Base-by-base conservation (phyloP, 2,113 vertebrate species). In the Erinaceus europaeus region DNA sequence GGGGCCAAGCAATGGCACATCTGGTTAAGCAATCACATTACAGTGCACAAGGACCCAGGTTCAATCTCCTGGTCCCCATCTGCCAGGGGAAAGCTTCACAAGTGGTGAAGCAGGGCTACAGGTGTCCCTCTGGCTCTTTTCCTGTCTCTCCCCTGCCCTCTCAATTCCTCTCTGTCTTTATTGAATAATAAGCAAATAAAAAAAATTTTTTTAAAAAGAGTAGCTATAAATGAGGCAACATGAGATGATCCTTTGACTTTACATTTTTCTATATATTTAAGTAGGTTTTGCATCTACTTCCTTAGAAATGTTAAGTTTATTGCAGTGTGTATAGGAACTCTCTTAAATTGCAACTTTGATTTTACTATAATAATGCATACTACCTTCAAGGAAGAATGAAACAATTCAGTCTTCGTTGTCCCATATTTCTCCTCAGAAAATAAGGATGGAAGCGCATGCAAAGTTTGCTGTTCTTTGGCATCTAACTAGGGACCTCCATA, bases 381-480 rank as follows among this genome's bases (percentile, higher is more conserved):
- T 85, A 48, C 90, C 25, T 89, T 91, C 25, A 77, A 18, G 74
- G 72, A 9, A 44, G 15, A 94, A 50, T 84, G 81, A 11, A 64
- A n/a, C 90, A 87, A 68, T 48, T 53, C 91, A 27, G 82, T n/a
- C n/a, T n/a, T n/a, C n/a, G n/a, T n/a, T 89, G 38, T 96, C 72
- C 75, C 75, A 17, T 80, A 91, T 96, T 95, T 15, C 1, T 95
- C 38, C 89, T 90, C 93, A 98, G 99, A 99, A 98, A 97, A 97
- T 98, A 93, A 98, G 98, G 32, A 97, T 99, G 97, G 98, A 99
- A 96, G 98, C 99, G 83, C 99, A 99, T 69, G 98, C 99, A 36
- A 99, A 99, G 94, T 99, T 99, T 96, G 98, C 98, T 59, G 98
- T 99, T 50, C 98, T 99, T 20, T 99, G 99, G 99, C 99, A 99